These are phyloP conservation scores for Nothocercus nigrocapillus DNA, from an alignment of 2,113 vertebrate species.

Conservation along the genomic window DNA sequence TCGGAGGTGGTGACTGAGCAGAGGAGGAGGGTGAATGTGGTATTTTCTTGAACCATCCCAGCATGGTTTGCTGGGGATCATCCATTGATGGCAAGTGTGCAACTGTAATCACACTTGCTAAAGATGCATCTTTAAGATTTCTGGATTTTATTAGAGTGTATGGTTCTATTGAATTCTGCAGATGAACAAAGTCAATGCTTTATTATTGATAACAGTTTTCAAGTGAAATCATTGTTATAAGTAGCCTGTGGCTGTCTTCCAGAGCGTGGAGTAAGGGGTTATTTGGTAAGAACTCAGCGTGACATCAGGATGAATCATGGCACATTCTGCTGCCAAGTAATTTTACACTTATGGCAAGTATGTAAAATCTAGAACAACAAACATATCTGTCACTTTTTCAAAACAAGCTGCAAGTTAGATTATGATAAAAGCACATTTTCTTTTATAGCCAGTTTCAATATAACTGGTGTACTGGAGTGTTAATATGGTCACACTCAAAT, in stretches of 20 bases:
- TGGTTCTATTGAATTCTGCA: background rate
- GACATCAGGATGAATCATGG: background rate
- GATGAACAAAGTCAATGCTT: background rate
- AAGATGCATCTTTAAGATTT: background rate
- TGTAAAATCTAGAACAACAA: background rate
- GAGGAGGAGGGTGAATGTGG: background rate
- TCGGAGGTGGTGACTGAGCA: constrained; percentile 26
- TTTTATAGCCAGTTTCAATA: background rate
- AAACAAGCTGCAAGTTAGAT: background rate
- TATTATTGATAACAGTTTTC: background rate
- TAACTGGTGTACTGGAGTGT: background rate
- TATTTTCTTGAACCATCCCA: background rate
- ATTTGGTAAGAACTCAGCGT: background rate
- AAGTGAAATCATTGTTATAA: background rate
- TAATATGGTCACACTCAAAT: background rate
- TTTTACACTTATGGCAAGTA: background rate
- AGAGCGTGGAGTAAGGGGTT: background rate
- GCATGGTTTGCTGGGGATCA: background rate
- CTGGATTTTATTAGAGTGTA: background rate
- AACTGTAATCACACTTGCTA: background rate
- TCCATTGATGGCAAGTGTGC: background rate
- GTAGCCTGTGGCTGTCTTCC: background rate
- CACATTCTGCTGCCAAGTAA: background rate
- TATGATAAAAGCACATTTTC: background rate
- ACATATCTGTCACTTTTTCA: background rate